Conservation (phyloP, 1,140 invertebrate genomes). For the Harlomillsia oculata region DNA sequence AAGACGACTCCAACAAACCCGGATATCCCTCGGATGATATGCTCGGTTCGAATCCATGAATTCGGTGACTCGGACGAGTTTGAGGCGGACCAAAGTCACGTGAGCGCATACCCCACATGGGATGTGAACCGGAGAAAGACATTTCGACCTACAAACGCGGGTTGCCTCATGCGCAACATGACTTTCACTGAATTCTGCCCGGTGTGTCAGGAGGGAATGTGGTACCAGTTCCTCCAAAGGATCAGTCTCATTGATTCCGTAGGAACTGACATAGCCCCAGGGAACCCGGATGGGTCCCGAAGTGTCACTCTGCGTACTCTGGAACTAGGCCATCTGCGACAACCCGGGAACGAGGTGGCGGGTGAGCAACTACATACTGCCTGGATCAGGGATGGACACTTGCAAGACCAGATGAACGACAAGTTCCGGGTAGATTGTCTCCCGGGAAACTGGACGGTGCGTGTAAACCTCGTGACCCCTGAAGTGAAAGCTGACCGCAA, state of each 20-base stretch:
- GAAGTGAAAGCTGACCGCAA: conserved; percentile 22
- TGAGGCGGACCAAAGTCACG: conserved; percentile 6
- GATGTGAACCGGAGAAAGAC: conserved; percentile 12
- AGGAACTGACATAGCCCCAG: not conserved
- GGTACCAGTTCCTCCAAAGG: conserved; percentile 26
- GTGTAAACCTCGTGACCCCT: conserved; percentile 12
- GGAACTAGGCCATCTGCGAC: conserved; percentile 16
- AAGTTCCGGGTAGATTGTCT: not conserved
- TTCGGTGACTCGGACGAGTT: conserved; percentile 23
- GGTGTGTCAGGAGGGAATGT: conserved; percentile 32
- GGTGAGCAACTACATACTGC: conserved; percentile 11
- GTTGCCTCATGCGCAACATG: conserved; percentile 31
- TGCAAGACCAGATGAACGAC: not conserved
- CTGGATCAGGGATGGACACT: conserved; percentile 7
- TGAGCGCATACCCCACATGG: conserved; percentile 29
- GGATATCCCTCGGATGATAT: conserved; percentile 14
- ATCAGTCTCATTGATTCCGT: conserved; percentile 26
- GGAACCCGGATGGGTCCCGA: not conserved
- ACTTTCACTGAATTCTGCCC: conserved; percentile 11
- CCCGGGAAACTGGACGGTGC: conserved; percentile 12
- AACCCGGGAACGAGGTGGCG: not conserved
- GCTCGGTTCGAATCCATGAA: conserved; percentile 15
- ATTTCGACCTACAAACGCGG: conserved; percentile 23
- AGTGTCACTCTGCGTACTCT: conserved; percentile 18
- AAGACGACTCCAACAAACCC: conserved; percentile 20